These are phyloP conservation scores for Druon quercuslanigerum DNA, from an alignment of 1,140 invertebrate genomes.

Conservation along the genomic window DNA sequence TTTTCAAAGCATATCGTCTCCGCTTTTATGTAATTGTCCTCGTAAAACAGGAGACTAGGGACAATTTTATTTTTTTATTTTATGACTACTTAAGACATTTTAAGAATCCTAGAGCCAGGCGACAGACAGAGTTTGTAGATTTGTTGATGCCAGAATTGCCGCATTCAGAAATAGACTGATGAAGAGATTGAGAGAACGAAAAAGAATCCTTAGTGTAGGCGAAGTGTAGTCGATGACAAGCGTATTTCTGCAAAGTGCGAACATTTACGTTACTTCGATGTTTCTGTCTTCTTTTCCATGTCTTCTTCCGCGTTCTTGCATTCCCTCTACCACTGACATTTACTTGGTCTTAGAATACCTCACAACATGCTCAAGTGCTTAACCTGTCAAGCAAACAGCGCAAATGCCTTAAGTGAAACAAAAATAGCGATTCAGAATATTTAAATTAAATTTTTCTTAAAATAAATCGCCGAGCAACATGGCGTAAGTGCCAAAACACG, in stretches of 20 bases:
- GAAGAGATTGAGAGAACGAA: conserved; percentile 17
- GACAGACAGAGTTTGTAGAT: background rate
- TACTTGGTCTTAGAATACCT: background rate
- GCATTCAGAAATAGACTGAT: conserved; percentile 16
- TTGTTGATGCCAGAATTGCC: background rate
- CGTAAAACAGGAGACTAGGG: background rate
- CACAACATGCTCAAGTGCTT: background rate
- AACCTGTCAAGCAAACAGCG: background rate
- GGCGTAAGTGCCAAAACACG: too few relatives aligned
- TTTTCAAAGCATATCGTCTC: too few relatives aligned
- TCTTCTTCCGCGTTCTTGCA: conserved; percentile 6
- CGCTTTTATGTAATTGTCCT: too few relatives aligned
- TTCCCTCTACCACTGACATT: background rate
- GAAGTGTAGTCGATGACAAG: conserved; percentile 40
- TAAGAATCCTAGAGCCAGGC: background rate
- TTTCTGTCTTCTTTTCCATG: conserved; percentile 21
- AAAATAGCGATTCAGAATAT: background rate
- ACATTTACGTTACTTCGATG: conserved; percentile 3
- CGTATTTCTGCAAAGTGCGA: conserved; percentile 1
- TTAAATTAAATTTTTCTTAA: background rate
- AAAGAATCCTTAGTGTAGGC: conserved; percentile 5
- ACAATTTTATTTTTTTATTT: background rate
- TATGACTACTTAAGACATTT: background rate
- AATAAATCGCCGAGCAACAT: background rate
- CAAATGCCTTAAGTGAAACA: background rate